Evolutionary conservation across 2,113 vertebrate genomes (phyloP).

Genomic region (Gavialis gangeticus): DNA sequence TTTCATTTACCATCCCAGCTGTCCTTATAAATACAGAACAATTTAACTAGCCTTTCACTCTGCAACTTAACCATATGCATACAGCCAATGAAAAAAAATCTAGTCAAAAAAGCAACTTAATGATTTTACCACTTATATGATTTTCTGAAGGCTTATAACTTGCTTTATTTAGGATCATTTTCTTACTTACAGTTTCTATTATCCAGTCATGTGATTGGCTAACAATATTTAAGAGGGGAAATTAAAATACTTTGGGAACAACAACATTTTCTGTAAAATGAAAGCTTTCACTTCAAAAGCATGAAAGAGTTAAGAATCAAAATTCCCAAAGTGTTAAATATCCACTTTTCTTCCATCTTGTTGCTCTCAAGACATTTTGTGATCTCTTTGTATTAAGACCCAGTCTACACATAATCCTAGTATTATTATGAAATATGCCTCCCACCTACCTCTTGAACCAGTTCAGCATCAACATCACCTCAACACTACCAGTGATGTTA

Average conservation of each 20-base stretch:
- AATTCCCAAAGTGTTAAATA: background rate
- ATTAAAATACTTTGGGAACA: background rate
- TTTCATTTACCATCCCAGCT: background rate
- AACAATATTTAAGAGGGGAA: background rate
- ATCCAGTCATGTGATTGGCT: background rate
- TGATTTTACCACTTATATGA: background rate
- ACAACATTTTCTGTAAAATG: background rate
- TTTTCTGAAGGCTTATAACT: background rate
- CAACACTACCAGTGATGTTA: no score
- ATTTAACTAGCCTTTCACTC: background rate
- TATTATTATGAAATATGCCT: background rate
- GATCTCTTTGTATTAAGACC: background rate
- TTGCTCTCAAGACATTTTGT: background rate
- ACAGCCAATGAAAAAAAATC: background rate
- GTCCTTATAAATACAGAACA: background rate
- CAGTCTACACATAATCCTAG: background rate
- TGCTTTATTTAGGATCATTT: background rate
- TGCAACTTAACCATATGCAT: background rate
- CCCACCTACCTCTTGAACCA: no score
- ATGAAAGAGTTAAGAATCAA: background rate
- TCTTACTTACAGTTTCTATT: background rate
- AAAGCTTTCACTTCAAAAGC: background rate
- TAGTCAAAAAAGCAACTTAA: background rate
- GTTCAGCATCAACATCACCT: no score
- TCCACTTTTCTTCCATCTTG: accelerated